Evolutionary conservation across 2,113 vertebrate genomes (phyloP).

Genomic region (Microcebus jonahi): DNA sequence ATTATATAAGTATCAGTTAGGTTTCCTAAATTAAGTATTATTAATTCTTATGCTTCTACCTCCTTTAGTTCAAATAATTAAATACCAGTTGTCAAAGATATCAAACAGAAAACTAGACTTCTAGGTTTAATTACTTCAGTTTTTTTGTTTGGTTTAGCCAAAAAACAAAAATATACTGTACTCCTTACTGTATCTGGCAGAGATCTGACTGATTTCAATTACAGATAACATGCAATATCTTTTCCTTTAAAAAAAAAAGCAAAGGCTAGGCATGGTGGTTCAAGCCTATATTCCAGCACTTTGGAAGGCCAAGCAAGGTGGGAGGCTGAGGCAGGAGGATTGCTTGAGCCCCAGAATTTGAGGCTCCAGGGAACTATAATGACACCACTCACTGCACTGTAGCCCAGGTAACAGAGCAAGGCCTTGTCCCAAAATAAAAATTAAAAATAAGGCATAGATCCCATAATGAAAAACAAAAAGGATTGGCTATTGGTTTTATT

Average conservation of each 20-base stretch:
- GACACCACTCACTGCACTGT: no score
- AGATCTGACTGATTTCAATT: neutral
- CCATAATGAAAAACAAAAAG: slow-evolving; percentile 2
- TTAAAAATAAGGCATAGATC: neutral
- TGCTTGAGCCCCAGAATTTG: no score
- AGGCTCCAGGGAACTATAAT: no score
- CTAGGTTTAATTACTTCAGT: neutral
- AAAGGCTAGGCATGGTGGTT: no score
- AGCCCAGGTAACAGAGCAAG: no score
- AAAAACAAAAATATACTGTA: slow-evolving; percentile 15
- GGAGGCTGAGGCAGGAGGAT: no score
- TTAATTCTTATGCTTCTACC: neutral
- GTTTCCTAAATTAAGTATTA: slow-evolving; percentile 39
- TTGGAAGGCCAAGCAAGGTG: no score
- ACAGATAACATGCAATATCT: neutral
- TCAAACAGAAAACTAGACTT: neutral
- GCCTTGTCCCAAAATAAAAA: no score
- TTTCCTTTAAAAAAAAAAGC: neutral
- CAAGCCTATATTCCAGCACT: no score
- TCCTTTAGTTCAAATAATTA: slow-evolving; percentile 38
- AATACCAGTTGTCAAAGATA: neutral
- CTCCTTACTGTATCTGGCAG: neutral
- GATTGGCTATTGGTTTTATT: neutral
- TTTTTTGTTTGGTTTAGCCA: neutral
- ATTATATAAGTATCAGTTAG: neutral